phyloP scores from a whole-genome alignment of 1,140 invertebrate genomes.

The Stegodyphus dumicola region DNA sequence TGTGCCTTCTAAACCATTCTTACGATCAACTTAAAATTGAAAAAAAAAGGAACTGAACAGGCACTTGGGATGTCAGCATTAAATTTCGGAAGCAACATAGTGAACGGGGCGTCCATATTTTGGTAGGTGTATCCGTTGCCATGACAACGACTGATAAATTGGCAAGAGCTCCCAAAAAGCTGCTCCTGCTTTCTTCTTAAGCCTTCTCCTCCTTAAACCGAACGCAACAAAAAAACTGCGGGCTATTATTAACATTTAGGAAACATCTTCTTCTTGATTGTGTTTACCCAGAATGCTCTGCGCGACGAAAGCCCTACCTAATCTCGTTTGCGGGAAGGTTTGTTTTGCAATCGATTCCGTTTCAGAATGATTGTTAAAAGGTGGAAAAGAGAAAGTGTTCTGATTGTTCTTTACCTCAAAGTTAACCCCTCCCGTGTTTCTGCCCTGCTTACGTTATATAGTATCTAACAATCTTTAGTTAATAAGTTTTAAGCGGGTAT shows the following conservation, averaged over 20 bases:
- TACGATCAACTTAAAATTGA: no score
- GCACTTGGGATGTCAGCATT: background rate
- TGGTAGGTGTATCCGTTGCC: conserved; percentile 12
- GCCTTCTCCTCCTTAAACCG: background rate
- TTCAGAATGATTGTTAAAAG: no score
- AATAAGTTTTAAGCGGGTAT: no score
- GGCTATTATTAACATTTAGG: conserved; percentile 8
- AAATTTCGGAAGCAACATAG: background rate
- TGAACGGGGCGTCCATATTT: background rate
- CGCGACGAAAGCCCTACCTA: background rate
- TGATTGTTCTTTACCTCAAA: no score
- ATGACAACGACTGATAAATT: conserved; percentile 12
- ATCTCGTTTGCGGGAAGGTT: background rate
- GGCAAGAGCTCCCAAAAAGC: background rate
- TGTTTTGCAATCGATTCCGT: background rate
- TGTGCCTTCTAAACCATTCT: no score
- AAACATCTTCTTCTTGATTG: conserved; percentile 19
- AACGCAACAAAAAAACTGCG: background rate
- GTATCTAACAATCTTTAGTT: no score
- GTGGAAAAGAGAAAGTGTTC: no score
- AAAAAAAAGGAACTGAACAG: no score
- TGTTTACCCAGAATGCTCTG: conserved; percentile 1
- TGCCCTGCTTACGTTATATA: no score
- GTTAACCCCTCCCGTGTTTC: no score
- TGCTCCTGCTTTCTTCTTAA: background rate